These are phyloP conservation scores for Drosophila hamatofila DNA, from an alignment of 2,888 invertebrate species.

Conservation along the genomic window DNA sequence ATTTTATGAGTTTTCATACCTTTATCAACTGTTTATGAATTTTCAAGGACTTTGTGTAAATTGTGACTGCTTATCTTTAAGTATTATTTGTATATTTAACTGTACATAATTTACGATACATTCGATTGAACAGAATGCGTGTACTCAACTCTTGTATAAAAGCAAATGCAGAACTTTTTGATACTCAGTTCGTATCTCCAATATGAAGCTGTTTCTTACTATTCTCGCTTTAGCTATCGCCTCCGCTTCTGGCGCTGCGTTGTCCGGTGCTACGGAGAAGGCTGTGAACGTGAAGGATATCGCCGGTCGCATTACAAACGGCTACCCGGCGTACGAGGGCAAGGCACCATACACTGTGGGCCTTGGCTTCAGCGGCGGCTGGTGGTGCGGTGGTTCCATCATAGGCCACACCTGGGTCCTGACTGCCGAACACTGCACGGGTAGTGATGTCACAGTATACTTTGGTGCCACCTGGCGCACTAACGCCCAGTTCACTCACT, in stretches of 20 bases:
- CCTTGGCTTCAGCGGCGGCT: slow-evolving; percentile 64
- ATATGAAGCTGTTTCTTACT: slow-evolving; percentile 58
- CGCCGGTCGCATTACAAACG: slow-evolving; percentile 66
- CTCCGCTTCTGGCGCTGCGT: slow-evolving; percentile 32
- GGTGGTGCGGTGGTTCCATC: slow-evolving; percentile 75
- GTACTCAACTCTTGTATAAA: slow-evolving; percentile 9
- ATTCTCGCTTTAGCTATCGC: slow-evolving; percentile 54
- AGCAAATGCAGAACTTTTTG: background rate
- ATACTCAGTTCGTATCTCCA: slow-evolving; percentile 28
- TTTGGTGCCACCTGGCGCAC: slow-evolving; percentile 69
- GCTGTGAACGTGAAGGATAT: slow-evolving; percentile 26
- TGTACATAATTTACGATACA: slow-evolving; percentile 1
- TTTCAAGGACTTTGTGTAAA: background rate
- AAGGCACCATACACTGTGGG: slow-evolving; percentile 76
- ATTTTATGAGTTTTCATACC: background rate
- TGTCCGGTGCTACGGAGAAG: slow-evolving; percentile 7
- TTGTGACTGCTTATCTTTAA: slow-evolving; percentile 1
- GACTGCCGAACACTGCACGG: slow-evolving; percentile 80
- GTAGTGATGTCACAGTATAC: slow-evolving; percentile 58
- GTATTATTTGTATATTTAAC: background rate
- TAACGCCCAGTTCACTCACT: slow-evolving; percentile 61
- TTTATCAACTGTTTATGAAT: background rate
- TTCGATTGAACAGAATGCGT: background rate
- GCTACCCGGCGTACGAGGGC: slow-evolving; percentile 61
- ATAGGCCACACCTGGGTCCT: slow-evolving; percentile 76